phyloP scores from a whole-genome alignment of 2,797 vertebrate genomes.

The Chaunax sp. region DNA sequence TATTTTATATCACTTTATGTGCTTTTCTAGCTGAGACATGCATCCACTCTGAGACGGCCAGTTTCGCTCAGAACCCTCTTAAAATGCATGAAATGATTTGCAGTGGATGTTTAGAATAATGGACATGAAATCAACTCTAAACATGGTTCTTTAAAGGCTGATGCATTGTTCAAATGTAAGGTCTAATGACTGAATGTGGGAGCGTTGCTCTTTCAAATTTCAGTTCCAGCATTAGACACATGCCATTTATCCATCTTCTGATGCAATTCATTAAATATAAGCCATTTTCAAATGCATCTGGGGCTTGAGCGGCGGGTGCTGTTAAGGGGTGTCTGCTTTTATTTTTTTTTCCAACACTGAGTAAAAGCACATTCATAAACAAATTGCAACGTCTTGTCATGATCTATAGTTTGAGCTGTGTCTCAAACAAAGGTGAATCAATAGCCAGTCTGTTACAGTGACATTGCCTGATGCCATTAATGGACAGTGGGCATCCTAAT shows the following conservation, averaged over 20 bases:
- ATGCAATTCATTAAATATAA: slow-evolving; percentile 50
- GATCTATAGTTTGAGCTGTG: slow-evolving; percentile 47
- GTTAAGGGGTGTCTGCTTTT: slow-evolving; percentile 12
- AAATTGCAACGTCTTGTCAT: slow-evolving; percentile 29
- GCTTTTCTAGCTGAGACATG: no score
- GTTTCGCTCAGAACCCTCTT: no score
- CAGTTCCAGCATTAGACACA: slow-evolving; percentile 19
- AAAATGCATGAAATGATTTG: no score
- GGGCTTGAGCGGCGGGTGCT: neutral
- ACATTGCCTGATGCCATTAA: slow-evolving; percentile 73
- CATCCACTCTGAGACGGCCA: no score
- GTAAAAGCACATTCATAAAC: slow-evolving; percentile 50
- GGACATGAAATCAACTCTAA: no score
- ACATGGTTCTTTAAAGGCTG: neutral
- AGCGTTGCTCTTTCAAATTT: slow-evolving; percentile 3
- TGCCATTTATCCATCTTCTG: slow-evolving; percentile 51
- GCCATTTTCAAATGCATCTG: slow-evolving; percentile 28
- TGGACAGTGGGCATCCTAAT: slow-evolving; percentile 79
- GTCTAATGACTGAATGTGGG: slow-evolving; percentile 31
- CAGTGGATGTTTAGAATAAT: no score
- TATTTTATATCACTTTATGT: no score
- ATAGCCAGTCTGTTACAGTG: slow-evolving; percentile 64
- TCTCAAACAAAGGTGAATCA: slow-evolving; percentile 53
- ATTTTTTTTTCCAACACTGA: neutral
- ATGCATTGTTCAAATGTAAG: slow-evolving; percentile 11